These are phyloP conservation scores for Megalops atlanticus DNA, from an alignment of 2,113 vertebrate genomes.

Conservation along the genomic window DNA sequence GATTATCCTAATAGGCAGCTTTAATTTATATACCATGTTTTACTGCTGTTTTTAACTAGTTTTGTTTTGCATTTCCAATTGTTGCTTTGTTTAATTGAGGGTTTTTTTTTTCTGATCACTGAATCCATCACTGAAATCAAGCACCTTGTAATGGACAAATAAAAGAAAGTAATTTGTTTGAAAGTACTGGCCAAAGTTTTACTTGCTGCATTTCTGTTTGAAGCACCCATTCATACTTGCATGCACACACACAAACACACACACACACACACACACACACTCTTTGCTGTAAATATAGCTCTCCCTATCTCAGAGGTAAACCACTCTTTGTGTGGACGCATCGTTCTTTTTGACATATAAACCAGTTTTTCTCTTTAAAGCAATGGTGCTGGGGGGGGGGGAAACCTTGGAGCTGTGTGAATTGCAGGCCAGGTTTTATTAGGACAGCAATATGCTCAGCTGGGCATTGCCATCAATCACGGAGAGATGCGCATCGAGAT, in stretches of 20 bases:
- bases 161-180: not conserved
- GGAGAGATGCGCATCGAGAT: conserved; percentile 8
- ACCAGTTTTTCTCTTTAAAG: conserved; percentile 66
- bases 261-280: conserved; percentile 13
- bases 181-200: too few species aligned
- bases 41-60: too few species aligned
- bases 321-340: conserved; percentile 50
- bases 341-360: conserved; percentile 71
- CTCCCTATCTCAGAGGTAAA: conserved; percentile 47
- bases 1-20: too few species aligned
- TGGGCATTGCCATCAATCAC: conserved; percentile 68
- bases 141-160: not conserved
- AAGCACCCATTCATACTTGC: not conserved
- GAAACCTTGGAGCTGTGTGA: conserved; percentile 51
- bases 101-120: not conserved
- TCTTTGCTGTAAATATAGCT: conserved; percentile 53
- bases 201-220: too few species aligned
- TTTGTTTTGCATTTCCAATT: not conserved
- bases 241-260: not conserved
- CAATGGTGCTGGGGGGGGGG: conserved; percentile 41
- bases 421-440: conserved; percentile 68
- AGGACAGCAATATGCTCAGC: conserved; percentile 70
- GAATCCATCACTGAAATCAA: not conserved
- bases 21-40: too few species aligned
- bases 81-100: not conserved